Evolutionary conservation across 1,140 invertebrate genomes (phyloP).

Genomic region (Homarus americanus): DNA sequence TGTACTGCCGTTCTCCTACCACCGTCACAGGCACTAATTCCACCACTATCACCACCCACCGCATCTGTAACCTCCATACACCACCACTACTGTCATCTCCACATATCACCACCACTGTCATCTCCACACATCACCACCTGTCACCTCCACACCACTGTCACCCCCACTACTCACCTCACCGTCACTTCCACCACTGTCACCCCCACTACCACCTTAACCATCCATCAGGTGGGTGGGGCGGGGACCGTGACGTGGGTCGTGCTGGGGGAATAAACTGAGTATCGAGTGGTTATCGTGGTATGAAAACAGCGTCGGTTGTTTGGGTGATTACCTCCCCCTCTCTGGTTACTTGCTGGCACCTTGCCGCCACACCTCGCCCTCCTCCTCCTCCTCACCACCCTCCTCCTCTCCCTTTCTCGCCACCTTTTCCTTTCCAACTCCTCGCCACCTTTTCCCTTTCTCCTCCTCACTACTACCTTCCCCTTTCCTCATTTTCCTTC

Average conservation of each 20-base stretch:
- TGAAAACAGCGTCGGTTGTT: slow-evolving; percentile 64
- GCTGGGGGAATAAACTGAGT: slow-evolving; percentile 40
- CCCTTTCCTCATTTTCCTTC: not conserved
- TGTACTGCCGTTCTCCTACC: not conserved
- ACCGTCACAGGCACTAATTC: not conserved
- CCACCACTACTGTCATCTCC: not conserved
- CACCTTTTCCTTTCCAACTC: not conserved
- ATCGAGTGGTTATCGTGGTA: slow-evolving; percentile 57
- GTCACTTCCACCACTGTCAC: not conserved
- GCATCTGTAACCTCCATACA: too few species aligned
- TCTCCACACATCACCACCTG: not conserved
- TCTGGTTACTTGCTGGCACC: slow-evolving; percentile 52
- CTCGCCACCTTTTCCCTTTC: not conserved
- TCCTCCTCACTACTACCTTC: not conserved
- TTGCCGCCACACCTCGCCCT: slow-evolving; percentile 2
- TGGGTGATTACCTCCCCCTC: slow-evolving; percentile 51
- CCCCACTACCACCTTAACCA: not conserved
- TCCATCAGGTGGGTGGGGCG: slow-evolving; percentile 2
- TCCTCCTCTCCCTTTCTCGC: not conserved
- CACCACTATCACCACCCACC: not conserved
- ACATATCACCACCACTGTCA: not conserved
- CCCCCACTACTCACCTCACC: not conserved
- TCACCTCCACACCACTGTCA: not conserved
- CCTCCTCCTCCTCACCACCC: not conserved
- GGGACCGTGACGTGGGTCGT: not conserved